These are phyloP conservation scores for Microctenopoma stevenorrisi DNA, from an alignment of 2,797 vertebrate genomes.

Conservation along the genomic window DNA sequence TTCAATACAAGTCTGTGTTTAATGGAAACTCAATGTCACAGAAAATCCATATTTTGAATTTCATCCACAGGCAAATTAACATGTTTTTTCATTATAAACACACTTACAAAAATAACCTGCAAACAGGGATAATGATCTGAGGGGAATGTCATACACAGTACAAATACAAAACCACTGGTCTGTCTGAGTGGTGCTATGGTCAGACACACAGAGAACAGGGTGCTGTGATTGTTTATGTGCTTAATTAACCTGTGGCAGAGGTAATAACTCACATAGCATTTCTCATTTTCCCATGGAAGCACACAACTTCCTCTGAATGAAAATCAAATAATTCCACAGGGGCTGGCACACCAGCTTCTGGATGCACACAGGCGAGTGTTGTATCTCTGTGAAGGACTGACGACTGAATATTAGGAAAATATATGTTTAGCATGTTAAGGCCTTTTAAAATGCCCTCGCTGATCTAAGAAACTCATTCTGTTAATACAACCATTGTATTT, in stretches of 20 bases:
- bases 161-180: constrained; percentile 28
- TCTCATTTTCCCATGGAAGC: constrained; percentile 7
- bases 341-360: neutral
- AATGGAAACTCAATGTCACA: constrained; percentile 36
- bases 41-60: constrained; percentile 31
- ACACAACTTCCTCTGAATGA: constrained; percentile 20
- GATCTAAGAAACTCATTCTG: constrained; percentile 6
- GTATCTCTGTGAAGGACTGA: constrained; percentile 19
- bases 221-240: constrained; percentile 6
- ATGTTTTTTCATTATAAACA: constrained; percentile 50
- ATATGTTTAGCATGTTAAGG: constrained; percentile 49
- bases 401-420: constrained; percentile 36
- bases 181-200: constrained; percentile 12
- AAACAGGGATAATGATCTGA: neutral
- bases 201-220: constrained; percentile 14
- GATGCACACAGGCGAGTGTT: constrained; percentile 8
- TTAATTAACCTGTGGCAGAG: neutral
- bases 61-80: constrained; percentile 8
- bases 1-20: constrained; percentile 21
- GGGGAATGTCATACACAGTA: constrained; percentile 29
- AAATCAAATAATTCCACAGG: constrained; percentile 3
- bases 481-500: neutral
- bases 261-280: neutral
- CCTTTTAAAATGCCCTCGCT: constrained; percentile 23
- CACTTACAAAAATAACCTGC: constrained; percentile 67